A percentile compares a stretch with the other conserved stretches of the same genome.
These are phyloP conservation scores for Brachylomia viminalis DNA, from an alignment of 2,888 invertebrate genomes.

Conservation along the genomic window DNA sequence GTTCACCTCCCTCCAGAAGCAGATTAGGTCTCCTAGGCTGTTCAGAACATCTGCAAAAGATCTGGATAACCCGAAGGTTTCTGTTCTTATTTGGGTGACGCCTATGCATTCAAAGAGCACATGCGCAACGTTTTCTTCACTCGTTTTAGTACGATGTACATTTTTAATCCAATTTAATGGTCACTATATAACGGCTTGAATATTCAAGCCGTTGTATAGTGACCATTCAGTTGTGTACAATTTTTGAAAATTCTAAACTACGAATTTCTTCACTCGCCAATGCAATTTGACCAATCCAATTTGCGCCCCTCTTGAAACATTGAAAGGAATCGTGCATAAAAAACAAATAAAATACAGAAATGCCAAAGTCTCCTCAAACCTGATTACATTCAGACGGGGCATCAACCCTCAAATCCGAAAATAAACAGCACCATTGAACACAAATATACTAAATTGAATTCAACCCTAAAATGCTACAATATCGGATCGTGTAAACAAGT, in stretches of 20 bases:
- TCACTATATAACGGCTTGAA: not conserved
- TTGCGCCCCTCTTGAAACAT: slow-evolving; percentile 10
- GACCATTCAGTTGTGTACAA: no score
- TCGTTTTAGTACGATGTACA: no score
- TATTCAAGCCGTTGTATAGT: no score
- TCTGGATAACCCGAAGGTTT: not conserved
- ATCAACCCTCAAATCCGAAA: slow-evolving; percentile 55
- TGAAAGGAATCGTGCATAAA: slow-evolving; percentile 19
- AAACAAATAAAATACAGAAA: slow-evolving; percentile 19
- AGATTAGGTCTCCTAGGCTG: not conserved
- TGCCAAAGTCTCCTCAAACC: slow-evolving; percentile 9
- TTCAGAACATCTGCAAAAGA: not conserved
- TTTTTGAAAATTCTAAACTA: not conserved
- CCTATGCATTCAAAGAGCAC: not conserved
- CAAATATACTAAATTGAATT: slow-evolving; percentile 63
- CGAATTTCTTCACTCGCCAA: not conserved
- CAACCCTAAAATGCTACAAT: slow-evolving; percentile 60
- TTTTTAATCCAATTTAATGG: not conserved
- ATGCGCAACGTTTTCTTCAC: not conserved
- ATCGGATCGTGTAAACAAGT: slow-evolving; percentile 62
- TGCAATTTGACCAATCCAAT: slow-evolving; percentile 16
- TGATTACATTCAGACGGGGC: slow-evolving; percentile 38
- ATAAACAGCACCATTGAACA: slow-evolving; percentile 58
- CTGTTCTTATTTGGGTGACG: not conserved
- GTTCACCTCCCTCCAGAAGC: not conserved